These are phyloP conservation scores for Polydrusus pterygomalis DNA, from an alignment of 2,888 invertebrate genomes.

Conservation along the genomic window DNA sequence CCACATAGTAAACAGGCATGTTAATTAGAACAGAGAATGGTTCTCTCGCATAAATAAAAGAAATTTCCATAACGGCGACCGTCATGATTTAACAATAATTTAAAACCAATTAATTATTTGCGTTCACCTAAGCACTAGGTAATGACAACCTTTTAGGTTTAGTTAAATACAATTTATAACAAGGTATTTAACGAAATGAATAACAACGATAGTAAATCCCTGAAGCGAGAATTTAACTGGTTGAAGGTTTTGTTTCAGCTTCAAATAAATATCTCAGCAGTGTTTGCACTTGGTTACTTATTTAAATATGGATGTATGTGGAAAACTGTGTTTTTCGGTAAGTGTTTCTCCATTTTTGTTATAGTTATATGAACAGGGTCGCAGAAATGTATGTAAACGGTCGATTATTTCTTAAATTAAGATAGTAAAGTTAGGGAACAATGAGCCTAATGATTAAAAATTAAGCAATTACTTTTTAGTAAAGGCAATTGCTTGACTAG, in stretches of 20 bases:
- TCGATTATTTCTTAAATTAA: too few species aligned
- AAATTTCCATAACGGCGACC: constrained; percentile 29
- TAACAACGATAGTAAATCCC: constrained; percentile 52
- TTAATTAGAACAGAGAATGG: constrained; percentile 44
- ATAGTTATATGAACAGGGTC: too few species aligned
- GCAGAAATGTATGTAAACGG: too few species aligned
- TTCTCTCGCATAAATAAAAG: constrained; percentile 36
- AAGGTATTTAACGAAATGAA: not conserved
- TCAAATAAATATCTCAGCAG: constrained; percentile 81
- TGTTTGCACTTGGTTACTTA: constrained; percentile 79
- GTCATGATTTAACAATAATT: not conserved
- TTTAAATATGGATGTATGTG: constrained; percentile 62
- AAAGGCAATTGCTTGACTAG: too few species aligned
- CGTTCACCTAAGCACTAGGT: not conserved
- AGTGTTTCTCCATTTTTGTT: too few species aligned
- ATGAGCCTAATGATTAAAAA: too few species aligned
- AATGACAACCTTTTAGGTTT: not conserved
- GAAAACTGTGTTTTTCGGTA: constrained; percentile 65
- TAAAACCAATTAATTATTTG: constrained; percentile 5
- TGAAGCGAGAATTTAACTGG: constrained; percentile 81
- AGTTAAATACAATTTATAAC: not conserved
- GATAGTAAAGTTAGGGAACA: too few species aligned
- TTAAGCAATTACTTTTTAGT: too few species aligned
- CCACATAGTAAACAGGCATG: constrained; percentile 2
- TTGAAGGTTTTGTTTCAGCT: constrained; percentile 83